These are phyloP conservation scores for Dicycla oo DNA, from an alignment of 2,888 invertebrate genomes.

Conservation along the genomic window DNA sequence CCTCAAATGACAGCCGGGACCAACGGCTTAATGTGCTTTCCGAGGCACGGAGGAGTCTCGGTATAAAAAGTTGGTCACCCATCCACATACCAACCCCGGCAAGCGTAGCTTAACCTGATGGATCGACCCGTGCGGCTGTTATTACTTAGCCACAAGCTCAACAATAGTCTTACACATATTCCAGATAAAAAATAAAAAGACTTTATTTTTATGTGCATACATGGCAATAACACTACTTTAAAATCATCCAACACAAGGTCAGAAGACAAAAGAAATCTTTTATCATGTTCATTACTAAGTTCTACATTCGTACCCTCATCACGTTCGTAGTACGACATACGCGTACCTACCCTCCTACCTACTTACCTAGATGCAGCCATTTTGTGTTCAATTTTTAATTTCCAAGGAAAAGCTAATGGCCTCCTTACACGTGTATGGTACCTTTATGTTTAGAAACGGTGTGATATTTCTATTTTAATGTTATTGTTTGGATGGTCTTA, in stretches of 20 bases:
- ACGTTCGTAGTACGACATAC: constrained; percentile 19
- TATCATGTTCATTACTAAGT: constrained; percentile 5
- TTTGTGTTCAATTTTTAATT: constrained; percentile 58
- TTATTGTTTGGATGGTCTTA: constrained; percentile 33
- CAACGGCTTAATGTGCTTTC: no score
- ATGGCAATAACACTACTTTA: background rate
- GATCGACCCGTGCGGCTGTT: no score
- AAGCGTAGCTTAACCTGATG: no score
- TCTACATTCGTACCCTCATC: constrained; percentile 17
- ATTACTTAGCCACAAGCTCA: no score
- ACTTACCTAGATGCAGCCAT: constrained; percentile 21
- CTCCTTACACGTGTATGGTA: constrained; percentile 8
- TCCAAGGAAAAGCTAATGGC: constrained; percentile 46
- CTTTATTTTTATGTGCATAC: background rate
- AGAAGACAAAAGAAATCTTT: constrained; percentile 13
- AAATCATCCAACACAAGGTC: background rate
- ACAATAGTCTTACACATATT: background rate
- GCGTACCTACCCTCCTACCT: background rate
- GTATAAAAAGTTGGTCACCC: no score
- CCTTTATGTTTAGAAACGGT: constrained; percentile 35
- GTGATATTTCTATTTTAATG: constrained; percentile 47
- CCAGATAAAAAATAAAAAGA: background rate
- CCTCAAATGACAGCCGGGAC: no score
- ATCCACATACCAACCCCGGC: no score
- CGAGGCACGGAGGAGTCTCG: no score